Evolutionary conservation across 2,797 vertebrate species (phyloP).

Genomic region (Sebastes paucispinis): DNA sequence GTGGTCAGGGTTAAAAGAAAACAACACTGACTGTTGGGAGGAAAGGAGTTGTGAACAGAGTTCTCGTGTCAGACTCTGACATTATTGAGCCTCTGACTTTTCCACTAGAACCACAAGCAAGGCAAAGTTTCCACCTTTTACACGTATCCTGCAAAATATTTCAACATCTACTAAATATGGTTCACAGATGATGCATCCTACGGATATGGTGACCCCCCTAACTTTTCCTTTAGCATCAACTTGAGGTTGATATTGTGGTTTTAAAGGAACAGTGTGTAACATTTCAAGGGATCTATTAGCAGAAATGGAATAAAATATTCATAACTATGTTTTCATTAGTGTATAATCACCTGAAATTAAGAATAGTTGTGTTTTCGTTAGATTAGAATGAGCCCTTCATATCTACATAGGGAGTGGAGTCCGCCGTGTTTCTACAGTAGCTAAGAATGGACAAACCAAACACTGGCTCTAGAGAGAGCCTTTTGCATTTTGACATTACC

Average conservation of each 20-base stretch:
- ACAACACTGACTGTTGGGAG: neutral
- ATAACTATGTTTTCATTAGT: too few relatives aligned
- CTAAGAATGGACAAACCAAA: too few relatives aligned
- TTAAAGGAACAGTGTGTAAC: neutral
- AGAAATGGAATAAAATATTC: too few relatives aligned
- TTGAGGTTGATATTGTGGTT: neutral
- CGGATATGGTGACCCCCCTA: neutral
- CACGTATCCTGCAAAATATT: neutral
- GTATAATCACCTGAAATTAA: too few relatives aligned
- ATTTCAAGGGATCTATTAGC: neutral
- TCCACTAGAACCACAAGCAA: neutral
- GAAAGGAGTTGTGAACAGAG: neutral
- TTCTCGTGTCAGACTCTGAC: too few relatives aligned
- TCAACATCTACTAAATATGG: neutral
- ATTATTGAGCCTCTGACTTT: neutral
- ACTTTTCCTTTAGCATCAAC: neutral
- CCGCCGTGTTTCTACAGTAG: too few relatives aligned
- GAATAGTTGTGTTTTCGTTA: too few relatives aligned
- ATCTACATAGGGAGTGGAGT: too few relatives aligned
- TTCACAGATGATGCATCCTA: fast-evolving
- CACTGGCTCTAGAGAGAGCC: too few relatives aligned
- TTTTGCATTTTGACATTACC: too few relatives aligned
- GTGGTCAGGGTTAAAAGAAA: neutral
- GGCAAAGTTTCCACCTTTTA: neutral
- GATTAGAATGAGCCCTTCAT: too few relatives aligned